Conservation (phyloP, 2,113 vertebrate genomes). For the Scolopax mira region DNA sequence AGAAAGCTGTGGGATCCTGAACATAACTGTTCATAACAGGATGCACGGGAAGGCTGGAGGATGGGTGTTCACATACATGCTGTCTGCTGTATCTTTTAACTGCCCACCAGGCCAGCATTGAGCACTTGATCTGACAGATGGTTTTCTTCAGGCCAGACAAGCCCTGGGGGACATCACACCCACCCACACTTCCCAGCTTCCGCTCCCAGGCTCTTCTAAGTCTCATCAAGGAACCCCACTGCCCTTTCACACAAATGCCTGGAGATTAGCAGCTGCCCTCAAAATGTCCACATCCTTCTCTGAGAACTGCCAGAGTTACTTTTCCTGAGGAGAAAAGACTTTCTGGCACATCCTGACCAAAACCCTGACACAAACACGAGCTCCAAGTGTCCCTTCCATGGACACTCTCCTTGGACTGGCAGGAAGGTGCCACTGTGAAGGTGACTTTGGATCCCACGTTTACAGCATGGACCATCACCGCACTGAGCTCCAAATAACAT, state of each 20-base stretch:
- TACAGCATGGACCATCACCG: background rate
- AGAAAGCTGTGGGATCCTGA: background rate
- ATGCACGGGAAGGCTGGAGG: slow-evolving; percentile 29
- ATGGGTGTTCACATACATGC: background rate
- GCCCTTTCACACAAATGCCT: slow-evolving; percentile 45
- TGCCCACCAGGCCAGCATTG: slow-evolving; percentile 1
- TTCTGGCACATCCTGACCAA: background rate
- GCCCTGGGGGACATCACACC: background rate
- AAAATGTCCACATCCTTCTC: background rate
- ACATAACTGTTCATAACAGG: background rate
- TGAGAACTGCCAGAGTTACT: background rate
- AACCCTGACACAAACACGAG: background rate
- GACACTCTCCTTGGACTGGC: background rate
- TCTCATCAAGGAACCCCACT: background rate
- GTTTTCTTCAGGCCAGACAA: background rate
- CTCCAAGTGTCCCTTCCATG: background rate
- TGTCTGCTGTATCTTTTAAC: background rate
- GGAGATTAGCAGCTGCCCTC: background rate
- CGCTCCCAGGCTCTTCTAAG: slow-evolving; percentile 27
- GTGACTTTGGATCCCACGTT: background rate
- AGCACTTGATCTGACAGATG: slow-evolving; percentile 49
- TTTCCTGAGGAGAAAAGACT: background rate
- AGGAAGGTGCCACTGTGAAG: background rate
- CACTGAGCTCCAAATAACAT: background rate
- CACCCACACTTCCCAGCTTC: slow-evolving; percentile 28